Evolutionary conservation across 2,113 vertebrate species (phyloP).

Genomic region (Butorides virescens): DNA sequence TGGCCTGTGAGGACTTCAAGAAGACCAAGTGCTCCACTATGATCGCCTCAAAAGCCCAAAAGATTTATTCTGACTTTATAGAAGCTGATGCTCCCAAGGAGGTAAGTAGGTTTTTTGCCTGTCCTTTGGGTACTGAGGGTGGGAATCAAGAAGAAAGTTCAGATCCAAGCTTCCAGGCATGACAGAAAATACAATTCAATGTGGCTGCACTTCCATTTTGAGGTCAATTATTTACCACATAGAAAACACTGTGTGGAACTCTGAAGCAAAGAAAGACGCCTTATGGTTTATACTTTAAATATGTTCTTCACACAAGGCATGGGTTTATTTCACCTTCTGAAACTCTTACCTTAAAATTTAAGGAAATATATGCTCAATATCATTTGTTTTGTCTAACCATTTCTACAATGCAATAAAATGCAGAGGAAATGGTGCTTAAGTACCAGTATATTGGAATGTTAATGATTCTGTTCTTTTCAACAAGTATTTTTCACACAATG

Average conservation of each 20-base stretch:
- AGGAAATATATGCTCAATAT: not conserved
- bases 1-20: slow-evolving; percentile 91
- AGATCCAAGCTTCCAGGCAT: not conserved
- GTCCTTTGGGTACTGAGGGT: not conserved
- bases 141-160: not conserved
- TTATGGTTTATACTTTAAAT: not conserved
- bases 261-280: not conserved
- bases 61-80: slow-evolving; percentile 89
- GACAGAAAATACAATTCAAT: not conserved
- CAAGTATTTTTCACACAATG: not conserved
- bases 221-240: not conserved
- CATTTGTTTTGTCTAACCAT: not conserved
- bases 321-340: not conserved
- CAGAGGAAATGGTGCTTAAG: too few relatives aligned
- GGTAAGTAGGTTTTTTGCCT: slow-evolving; percentile 64
- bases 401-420: not conserved
- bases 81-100: slow-evolving; percentile 85
- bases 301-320: not conserved
- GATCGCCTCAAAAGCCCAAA: slow-evolving; percentile 82
- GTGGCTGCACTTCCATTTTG: not conserved
- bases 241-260: not conserved
- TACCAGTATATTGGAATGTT: not conserved
- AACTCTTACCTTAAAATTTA: not conserved
- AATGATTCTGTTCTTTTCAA: not conserved
- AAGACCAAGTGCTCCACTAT: slow-evolving; percentile 86